These are phyloP conservation scores for Thunnus albacares DNA, from an alignment of 2,797 vertebrate species.

Conservation along the genomic window DNA sequence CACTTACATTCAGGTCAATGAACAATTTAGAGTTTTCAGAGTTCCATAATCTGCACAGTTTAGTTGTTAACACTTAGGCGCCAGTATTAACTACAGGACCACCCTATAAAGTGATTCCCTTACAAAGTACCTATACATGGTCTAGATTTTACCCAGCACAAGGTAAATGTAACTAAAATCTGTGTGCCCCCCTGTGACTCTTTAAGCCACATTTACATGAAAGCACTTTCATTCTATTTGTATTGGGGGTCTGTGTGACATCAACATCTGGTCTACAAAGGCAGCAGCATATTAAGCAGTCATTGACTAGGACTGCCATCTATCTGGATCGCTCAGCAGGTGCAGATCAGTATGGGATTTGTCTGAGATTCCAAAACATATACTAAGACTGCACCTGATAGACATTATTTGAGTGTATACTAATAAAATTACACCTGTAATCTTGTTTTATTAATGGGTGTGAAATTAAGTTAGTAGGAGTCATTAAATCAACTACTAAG, in stretches of 20 bases:
- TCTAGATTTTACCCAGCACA: neutral
- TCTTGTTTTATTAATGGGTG: neutral
- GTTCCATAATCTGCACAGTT: neutral
- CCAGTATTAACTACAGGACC: neutral
- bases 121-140: neutral
- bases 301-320: neutral
- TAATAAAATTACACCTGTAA: neutral
- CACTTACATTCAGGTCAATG: neutral
- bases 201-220: neutral
- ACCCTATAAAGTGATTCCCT: neutral
- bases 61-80: neutral
- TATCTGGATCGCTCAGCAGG: neutral
- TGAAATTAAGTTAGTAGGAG: neutral
- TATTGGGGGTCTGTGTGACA: constrained; percentile 5
- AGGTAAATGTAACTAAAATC: neutral
- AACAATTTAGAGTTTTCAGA: neutral
- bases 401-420: neutral
- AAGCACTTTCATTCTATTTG: constrained; percentile 14
- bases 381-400: neutral
- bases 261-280: constrained; percentile 7
- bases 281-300: neutral
- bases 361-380: constrained; percentile 3
- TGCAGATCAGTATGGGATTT: neutral
- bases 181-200: neutral
- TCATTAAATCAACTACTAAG: no score